Evolutionary conservation across 2,113 vertebrate species (phyloP).

Genomic region (Erythrolamprus reginae): DNA sequence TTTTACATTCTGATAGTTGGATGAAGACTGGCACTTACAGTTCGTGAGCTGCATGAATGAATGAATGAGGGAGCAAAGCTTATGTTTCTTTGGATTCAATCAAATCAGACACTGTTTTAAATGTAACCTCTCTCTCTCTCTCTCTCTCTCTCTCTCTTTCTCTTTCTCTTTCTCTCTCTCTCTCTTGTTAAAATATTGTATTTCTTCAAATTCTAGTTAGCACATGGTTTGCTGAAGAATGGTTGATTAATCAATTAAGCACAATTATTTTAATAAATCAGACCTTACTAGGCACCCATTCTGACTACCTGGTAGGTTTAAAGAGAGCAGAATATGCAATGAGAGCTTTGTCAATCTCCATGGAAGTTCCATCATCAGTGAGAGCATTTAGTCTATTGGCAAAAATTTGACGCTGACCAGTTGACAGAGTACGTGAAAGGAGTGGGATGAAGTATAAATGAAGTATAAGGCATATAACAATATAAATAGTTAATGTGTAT

Average conservation of each 20-base stretch:
- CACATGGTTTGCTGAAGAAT: not conserved
- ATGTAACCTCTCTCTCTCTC: not conserved
- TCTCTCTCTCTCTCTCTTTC: accelerated
- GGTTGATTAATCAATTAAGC: not conserved
- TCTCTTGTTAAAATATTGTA: not conserved
- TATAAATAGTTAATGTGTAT: not conserved
- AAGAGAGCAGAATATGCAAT: not conserved
- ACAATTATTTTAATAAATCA: not conserved
- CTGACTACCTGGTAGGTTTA: not conserved
- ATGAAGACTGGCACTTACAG: conserved; percentile 21
- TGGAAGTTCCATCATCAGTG: not conserved
- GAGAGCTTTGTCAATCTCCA: not conserved
- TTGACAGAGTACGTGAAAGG: not conserved
- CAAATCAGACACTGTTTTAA: conserved; percentile 37
- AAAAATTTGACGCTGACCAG: not conserved
- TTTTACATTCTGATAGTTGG: conserved; percentile 29
- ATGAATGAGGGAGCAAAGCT: conserved; percentile 34
- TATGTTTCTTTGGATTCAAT: conserved; percentile 39
- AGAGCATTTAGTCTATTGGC: not conserved
- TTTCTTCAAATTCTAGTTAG: not conserved
- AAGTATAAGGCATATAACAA: not conserved
- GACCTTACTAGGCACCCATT: not conserved
- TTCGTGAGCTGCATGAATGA: not conserved
- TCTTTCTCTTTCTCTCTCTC: no score
- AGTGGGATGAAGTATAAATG: not conserved